Conservation (phyloP, 2,113 vertebrate species). For the Apodemus speciosus region DNA sequence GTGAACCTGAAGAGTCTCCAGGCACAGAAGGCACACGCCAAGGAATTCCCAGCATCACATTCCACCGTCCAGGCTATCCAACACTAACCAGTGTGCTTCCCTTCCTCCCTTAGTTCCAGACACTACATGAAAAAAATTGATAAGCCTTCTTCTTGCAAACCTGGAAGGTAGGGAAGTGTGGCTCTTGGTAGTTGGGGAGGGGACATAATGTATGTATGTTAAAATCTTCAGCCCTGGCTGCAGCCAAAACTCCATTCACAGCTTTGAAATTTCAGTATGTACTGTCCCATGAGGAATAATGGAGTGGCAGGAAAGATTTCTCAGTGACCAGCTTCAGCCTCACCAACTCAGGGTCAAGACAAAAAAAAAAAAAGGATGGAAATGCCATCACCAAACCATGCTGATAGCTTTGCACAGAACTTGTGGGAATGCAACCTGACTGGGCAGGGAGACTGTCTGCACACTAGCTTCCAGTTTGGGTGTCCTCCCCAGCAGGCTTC, state of each 20-base stretch:
- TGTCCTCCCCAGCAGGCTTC: neutral
- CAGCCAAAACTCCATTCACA: neutral
- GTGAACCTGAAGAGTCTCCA: neutral
- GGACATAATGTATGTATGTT: neutral
- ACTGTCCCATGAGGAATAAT: neutral
- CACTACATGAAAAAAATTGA: neutral
- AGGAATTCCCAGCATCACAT: neutral
- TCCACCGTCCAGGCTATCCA: neutral
- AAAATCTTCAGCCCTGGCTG: neutral
- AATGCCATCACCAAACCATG: neutral
- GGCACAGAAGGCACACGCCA: neutral
- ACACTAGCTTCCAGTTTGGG: neutral
- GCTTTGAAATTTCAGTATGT: neutral
- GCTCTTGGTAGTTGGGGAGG: neutral
- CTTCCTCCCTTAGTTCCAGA: neutral
- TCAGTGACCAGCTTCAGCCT: neutral
- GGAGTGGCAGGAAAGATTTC: neutral
- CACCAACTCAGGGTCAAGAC: neutral
- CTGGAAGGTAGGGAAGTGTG: neutral
- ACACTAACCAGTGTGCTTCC: neutral
- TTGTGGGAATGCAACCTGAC: neutral
- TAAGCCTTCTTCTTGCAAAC: neutral
- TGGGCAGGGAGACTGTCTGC: neutral
- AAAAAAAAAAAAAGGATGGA: neutral
- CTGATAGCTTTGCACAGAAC: neutral